Conservation (phyloP, 2,797 vertebrate species). For the Gymnothorax javanicus region DNA sequence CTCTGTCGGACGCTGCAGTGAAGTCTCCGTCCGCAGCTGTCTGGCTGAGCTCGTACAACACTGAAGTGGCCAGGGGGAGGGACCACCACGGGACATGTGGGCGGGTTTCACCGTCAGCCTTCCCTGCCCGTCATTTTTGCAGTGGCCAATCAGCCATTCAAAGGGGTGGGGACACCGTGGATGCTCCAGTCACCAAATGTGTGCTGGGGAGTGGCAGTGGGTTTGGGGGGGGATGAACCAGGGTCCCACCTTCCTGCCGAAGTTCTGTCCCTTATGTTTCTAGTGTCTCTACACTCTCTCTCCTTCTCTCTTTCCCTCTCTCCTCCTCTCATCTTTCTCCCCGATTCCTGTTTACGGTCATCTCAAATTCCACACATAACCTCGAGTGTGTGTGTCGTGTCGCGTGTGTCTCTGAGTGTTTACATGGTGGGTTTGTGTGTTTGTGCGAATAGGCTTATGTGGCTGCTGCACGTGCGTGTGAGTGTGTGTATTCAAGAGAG, state of each 20-base stretch:
- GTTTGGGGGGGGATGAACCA: background rate
- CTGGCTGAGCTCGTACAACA: background rate
- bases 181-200: background rate
- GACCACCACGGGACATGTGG: background rate
- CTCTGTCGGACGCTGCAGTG: background rate
- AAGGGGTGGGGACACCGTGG: background rate
- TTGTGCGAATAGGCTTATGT: background rate
- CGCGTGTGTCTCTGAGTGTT: background rate
- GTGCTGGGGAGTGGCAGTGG: background rate
- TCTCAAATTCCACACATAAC: background rate
- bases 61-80: background rate
- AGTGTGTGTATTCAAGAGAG: too few species aligned
- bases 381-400: background rate
- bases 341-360: background rate
- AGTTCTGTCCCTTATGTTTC: background rate
- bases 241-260: background rate
- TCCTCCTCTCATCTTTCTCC: constrained; percentile 7
- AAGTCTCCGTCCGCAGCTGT: background rate
- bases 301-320: background rate
- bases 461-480: background rate
- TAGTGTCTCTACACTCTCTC: background rate
- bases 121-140: background rate
- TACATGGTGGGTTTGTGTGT: too few species aligned
- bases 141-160: background rate
- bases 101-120: background rate